Evolutionary conservation across 2,113 vertebrate genomes (phyloP).

Genomic region (Sebastes fasciatus): DNA sequence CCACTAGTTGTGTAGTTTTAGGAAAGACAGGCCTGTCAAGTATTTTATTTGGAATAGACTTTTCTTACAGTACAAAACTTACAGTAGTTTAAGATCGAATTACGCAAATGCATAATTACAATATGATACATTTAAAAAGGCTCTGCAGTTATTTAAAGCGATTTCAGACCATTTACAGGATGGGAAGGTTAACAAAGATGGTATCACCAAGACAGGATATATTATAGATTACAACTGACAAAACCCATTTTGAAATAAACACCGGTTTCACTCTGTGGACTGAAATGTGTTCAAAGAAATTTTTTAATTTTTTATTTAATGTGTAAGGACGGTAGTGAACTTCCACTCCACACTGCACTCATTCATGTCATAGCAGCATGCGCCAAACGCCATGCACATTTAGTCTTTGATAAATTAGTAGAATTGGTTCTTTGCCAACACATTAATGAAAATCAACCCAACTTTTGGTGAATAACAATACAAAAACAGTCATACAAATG

Average conservation of each 20-base stretch:
- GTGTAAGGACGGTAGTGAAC: constrained; percentile 23
- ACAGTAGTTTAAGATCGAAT: constrained; percentile 89
- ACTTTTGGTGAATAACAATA: background rate
- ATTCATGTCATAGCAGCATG: constrained; percentile 59
- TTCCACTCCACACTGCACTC: constrained; percentile 41
- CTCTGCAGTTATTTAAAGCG: constrained; percentile 88
- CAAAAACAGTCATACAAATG: too few species aligned
- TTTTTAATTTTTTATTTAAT: background rate
- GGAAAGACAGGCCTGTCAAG: constrained; percentile 81
- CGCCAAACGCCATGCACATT: constrained; percentile 45
- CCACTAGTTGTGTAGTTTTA: constrained; percentile 6
- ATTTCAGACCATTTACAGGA: constrained; percentile 83
- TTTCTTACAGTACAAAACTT: constrained; percentile 93
- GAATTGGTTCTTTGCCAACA: constrained; percentile 24
- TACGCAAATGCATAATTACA: constrained; percentile 91
- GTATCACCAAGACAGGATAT: background rate
- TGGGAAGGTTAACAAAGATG: constrained; percentile 23
- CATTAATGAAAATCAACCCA: constrained; percentile 7
- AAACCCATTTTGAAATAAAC: background rate
- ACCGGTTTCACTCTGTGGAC: background rate
- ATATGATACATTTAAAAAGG: constrained; percentile 91
- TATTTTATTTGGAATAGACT: constrained; percentile 92
- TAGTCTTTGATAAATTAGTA: constrained; percentile 46
- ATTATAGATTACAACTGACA: background rate
- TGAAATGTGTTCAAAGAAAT: constrained; percentile 1